Base-by-base conservation (phyloP, 2,888 invertebrate species). In the Dione vanillae region DNA sequence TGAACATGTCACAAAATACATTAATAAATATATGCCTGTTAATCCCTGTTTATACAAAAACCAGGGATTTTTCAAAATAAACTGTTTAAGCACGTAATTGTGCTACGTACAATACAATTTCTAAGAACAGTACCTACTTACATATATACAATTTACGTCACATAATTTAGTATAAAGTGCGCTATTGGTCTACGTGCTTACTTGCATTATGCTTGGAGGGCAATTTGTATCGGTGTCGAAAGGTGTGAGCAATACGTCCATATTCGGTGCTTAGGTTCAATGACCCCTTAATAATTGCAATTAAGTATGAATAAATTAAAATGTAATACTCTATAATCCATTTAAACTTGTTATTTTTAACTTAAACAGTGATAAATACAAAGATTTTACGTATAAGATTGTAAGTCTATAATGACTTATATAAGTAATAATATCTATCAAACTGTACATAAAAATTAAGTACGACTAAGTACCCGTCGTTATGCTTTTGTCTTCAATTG, bases 221-320 rank as follows among this genome's bases (percentile, higher is more conserved):
- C 71, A 54, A 61, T 71, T 71, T 58, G 54, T 74, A 73, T 71
- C 75, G 76, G 70, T 77, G 76, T 80, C 77, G 76, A 77, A 79
- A 79, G 73, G 76, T 69, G 70, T 73, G 27, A 45, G 70, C 75
- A 76, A 58, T 73, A 70, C 62, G 62, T 66, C 75, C 75, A 71
- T 62, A 72, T 75, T 78, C 61, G 75, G 76, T 72, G 69, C 70
- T 73, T 67, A 56, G 74, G 79, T 78, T 72, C 80, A 79, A 76
- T 78, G 81, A 79, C 81, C 80, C 77, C 41, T 45, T 43, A 62
- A 69, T 75, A 76, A 71, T 70, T 72, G 75, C 68, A 67, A 45
- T 54, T 68, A 43, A 69, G 67, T 74, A 70, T 74, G 71, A 72
- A 74, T 68, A 74, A 70, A 75, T 66, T 54, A 40, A 41, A 20